Evolutionary conservation across 23 tunicate genomes (phyloP).

Genomic region (Ascidia mentula): DNA sequence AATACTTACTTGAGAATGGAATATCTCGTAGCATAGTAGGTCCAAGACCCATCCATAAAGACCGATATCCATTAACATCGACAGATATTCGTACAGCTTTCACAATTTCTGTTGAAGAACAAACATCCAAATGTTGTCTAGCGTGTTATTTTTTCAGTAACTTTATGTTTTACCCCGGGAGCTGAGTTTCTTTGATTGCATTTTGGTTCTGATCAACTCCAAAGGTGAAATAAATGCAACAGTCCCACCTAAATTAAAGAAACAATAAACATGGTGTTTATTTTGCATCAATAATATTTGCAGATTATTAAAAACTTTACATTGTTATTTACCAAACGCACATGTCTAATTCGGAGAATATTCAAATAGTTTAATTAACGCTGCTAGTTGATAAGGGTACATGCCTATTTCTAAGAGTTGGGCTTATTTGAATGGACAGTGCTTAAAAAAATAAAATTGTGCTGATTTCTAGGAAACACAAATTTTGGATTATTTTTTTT

Average conservation of each 20-base stretch:
- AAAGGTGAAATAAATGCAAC: conserved; percentile 67
- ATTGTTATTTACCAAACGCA: too few relatives aligned
- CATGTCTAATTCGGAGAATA: too few relatives aligned
- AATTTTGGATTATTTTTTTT: too few relatives aligned
- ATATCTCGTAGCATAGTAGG: conserved; percentile 84
- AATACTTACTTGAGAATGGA: conserved; percentile 88
- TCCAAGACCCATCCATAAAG: conserved; percentile 68
- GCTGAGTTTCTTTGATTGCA: conserved; percentile 64
- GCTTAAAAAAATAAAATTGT: too few relatives aligned
- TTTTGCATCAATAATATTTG: too few relatives aligned
- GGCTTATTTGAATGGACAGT: too few relatives aligned
- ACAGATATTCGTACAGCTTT: conserved; percentile 33
- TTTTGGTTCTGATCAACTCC: conserved; percentile 83
- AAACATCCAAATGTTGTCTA: not conserved
- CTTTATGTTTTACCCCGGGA: conserved; percentile 19
- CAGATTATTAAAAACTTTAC: too few relatives aligned
- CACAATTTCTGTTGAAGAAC: conserved; percentile 31
- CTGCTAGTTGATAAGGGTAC: too few relatives aligned
- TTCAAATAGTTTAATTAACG: too few relatives aligned
- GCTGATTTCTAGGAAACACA: too few relatives aligned
- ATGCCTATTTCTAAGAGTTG: too few relatives aligned
- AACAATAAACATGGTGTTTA: not conserved
- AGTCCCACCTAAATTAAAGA: conserved; percentile 48
- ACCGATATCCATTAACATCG: conserved; percentile 37
- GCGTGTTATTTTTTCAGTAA: not conserved